Base-by-base conservation (phyloP, 2,888 invertebrate species). In the Slavum lentiscoides region DNA sequence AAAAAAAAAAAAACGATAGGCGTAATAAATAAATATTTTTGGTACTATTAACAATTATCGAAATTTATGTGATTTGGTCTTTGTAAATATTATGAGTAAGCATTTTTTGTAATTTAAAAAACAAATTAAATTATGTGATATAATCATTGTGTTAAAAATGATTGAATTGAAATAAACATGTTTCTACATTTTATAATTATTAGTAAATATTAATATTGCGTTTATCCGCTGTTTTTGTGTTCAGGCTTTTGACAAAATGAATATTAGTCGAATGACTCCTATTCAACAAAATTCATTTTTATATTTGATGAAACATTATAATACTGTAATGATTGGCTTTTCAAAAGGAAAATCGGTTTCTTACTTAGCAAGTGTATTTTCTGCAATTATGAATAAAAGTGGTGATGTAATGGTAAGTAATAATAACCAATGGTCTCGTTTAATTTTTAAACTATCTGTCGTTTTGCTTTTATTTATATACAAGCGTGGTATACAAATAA, bases 341-440 rank as follows among this genome's bases (percentile, higher is more conserved):
- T 72, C 80, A 58, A 80, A 66, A 72, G 80, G 80, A 55, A 80
- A 80, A 72, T 80, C 80, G 9, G 13, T 19, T 64, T 43, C 70
- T 6, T 80, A 80, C 23, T 58, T 80, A 30, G 53, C 64, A 23
- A 72, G 70, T 58, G 66, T 72, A 64, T 55, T 43, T 55, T 80
- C 80, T 43, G 66, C 49, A 43, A 72, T 80, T 58, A 13, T 80
- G 62, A 72, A 43, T n/a, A 58, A 58, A 30, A 66, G 11, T 55
- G 15, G 30, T 3, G 15, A 72, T 39, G 30, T n/a, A 23, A 19
- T 21, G 23, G 80, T 72, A 72, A 66, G 61, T 72, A 21, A 23
- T 39, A n/a, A 58, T 58, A n/a, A 58, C 17, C 39, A 30, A 64
- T 58, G 9, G 37, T 13, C 43, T 43, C 5, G 37, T 59, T 8